phyloP scores from a whole-genome alignment of 2,888 invertebrate species.

The Drosophila lacicola region DNA sequence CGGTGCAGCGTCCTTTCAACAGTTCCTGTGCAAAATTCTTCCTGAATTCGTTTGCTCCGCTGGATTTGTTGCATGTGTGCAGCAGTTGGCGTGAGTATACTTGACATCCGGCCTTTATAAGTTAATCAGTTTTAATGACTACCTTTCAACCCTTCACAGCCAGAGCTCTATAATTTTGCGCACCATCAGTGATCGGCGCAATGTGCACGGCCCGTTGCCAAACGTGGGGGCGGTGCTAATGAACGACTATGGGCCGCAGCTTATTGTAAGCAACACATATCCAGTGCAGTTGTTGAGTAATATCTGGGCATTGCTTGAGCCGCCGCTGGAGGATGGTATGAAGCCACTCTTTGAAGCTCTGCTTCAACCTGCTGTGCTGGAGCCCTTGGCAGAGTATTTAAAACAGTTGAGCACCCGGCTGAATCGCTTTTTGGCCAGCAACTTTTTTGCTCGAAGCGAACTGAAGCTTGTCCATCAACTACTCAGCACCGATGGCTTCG shows the following conservation, averaged over 20 bases:
- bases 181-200: conserved; percentile 76
- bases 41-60: conserved; percentile 78
- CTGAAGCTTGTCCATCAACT: conserved; percentile 85
- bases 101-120: conserved; percentile 15
- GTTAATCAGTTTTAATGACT: conserved; percentile 40
- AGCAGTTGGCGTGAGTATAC: conserved; percentile 74
- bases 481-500: conserved; percentile 76
- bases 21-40: conserved; percentile 79
- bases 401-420: conserved; percentile 58
- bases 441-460: conserved; percentile 87
- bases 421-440: conserved; percentile 79
- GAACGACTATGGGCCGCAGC: conserved; percentile 78
- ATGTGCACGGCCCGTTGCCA: conserved; percentile 81
- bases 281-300: conserved; percentile 80
- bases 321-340: conserved; percentile 54
- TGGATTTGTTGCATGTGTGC: conserved; percentile 70
- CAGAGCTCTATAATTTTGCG: conserved; percentile 79
- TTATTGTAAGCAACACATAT: conserved; percentile 82
- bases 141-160: conserved; percentile 50
- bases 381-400: conserved; percentile 75
- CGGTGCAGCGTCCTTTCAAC: conserved; percentile 62
- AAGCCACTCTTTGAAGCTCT: conserved; percentile 69
- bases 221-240: conserved; percentile 83
- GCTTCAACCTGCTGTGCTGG: conserved; percentile 71
- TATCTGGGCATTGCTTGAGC: conserved; percentile 77